Base-by-base conservation (phyloP, 2,888 invertebrate species). In the Bugulina stolonifera region DNA sequence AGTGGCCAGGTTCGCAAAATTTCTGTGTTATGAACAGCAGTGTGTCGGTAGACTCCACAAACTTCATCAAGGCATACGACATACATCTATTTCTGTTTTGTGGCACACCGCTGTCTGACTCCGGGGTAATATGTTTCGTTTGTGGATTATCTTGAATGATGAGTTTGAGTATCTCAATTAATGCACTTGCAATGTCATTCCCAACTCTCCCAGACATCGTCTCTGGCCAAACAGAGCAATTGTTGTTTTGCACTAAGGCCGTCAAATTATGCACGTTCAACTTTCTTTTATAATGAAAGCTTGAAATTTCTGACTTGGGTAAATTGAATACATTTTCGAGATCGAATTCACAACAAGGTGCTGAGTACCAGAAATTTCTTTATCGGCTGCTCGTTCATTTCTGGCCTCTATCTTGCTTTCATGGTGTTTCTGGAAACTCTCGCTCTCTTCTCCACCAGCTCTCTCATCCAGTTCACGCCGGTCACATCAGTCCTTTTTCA, bases 1-100 rank as follows among this genome's bases (percentile, higher is more conserved):
- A n/a, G 23, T 57, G 57, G 5, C 57, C 57, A 57, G 57, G 57
- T 25, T 57, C 57, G 25, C 57, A 57, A 25, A 57, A 57, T 5
- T 25, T 14, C 25, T 57, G 57, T 14, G 57, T 57, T 18, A 57
- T 57, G 23, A 22, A 23, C 25, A 18, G 5, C n/a, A 57, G 57
- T 22, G 5, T 52, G 5, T 23, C 5, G 25, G 57, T n/a, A 23
- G 18, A 5, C 57, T 57, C n/a, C 25, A n/a, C 18, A 25, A 57
- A 57, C 5, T n/a, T 5, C 57, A 23, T 22, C 3, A 57, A n/a
- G 14, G 14, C 18, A n/a, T n/a, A 57, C 5, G 57, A 5, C 57
- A 25, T 57, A 22, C 18, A 23, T 25, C 25, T 22, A 57, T 57
- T 57, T 5, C 25, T 5, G 23, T 57, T 57, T n/a, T 57, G 57